Percentiles rank a stretch among this genome's conserved stretches.
Evolutionary conservation across 1,140 invertebrate species (phyloP).

Genomic region (Papilio machaon): DNA sequence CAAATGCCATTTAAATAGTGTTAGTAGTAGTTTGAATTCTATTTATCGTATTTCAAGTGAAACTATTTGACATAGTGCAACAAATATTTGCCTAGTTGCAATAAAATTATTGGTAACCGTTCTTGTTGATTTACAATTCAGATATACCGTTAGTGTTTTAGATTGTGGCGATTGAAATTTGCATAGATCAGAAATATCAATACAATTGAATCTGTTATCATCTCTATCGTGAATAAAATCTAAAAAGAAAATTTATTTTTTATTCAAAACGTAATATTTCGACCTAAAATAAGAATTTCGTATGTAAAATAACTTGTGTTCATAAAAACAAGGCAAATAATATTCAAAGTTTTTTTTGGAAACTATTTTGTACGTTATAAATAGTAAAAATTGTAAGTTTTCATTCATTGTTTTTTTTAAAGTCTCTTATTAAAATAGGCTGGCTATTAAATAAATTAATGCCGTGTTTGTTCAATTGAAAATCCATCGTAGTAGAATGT

Average conservation of each 20-base stretch:
- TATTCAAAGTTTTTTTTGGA: too few relatives aligned
- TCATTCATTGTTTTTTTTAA: too few relatives aligned
- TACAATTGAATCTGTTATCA: too few relatives aligned
- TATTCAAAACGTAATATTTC: not conserved
- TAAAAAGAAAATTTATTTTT: not conserved
- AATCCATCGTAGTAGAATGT: slow-evolving; percentile 49
- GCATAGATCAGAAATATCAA: not conserved
- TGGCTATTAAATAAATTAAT: slow-evolving; percentile 27
- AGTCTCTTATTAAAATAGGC: not conserved
- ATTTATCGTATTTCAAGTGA: not conserved
- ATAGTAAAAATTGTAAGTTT: too few relatives aligned
- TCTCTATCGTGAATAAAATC: too few relatives aligned
- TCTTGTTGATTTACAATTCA: slow-evolving; percentile 5
- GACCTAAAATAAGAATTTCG: not conserved
- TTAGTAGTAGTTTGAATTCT: not conserved
- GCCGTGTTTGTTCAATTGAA: slow-evolving; percentile 62
- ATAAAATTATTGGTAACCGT: slow-evolving; percentile 17
- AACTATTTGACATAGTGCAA: not conserved
- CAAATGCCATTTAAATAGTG: not conserved
- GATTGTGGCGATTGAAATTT: slow-evolving; percentile 17
- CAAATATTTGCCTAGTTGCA: not conserved
- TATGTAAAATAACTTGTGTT: not conserved
- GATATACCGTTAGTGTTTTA: not conserved
- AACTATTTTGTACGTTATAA: not conserved
- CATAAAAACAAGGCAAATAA: too few relatives aligned